Conservation (phyloP, 2,797 vertebrate species). For the Megaceryle alcyon region DNA sequence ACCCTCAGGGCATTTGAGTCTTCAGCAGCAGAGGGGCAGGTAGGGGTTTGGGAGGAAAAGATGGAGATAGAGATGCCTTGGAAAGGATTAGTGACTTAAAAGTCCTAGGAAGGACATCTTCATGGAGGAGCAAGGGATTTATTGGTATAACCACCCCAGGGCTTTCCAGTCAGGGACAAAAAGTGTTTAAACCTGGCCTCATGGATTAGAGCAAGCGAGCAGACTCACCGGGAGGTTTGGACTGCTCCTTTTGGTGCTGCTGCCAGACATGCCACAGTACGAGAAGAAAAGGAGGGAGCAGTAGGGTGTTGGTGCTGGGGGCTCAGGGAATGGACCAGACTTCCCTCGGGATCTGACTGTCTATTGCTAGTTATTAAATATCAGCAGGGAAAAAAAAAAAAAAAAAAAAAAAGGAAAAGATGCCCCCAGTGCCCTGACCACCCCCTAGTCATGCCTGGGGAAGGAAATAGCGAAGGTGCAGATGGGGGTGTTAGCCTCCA, state of each 20-base stretch:
- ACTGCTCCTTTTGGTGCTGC: constrained; percentile 37
- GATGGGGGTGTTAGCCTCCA: background rate
- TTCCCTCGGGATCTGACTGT: constrained; percentile 29
- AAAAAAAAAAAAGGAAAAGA: background rate
- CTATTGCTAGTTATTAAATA: constrained; percentile 60
- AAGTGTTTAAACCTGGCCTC: constrained; percentile 65
- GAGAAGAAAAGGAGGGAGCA: background rate
- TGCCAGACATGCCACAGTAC: background rate
- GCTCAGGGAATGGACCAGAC: background rate
- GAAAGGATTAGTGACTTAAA: constrained; percentile 30
- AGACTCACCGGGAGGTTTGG: accelerated
- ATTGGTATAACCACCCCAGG: background rate
- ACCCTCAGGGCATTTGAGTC: background rate
- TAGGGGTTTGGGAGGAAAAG: constrained; percentile 15
- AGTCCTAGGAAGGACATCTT: constrained; percentile 22
- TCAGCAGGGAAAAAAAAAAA: background rate
- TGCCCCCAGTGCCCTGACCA: background rate
- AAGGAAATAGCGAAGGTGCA: background rate
- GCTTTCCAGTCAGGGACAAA: constrained; percentile 62
- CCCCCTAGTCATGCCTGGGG: background rate
- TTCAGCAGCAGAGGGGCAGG: background rate
- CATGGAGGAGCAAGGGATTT: constrained; percentile 45
- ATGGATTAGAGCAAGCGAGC: constrained; percentile 16
- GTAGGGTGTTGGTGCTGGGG: background rate
- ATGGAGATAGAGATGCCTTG: background rate